Base-by-base conservation (phyloP, 2,797 vertebrate species). In the Sebastes vulpes region DNA sequence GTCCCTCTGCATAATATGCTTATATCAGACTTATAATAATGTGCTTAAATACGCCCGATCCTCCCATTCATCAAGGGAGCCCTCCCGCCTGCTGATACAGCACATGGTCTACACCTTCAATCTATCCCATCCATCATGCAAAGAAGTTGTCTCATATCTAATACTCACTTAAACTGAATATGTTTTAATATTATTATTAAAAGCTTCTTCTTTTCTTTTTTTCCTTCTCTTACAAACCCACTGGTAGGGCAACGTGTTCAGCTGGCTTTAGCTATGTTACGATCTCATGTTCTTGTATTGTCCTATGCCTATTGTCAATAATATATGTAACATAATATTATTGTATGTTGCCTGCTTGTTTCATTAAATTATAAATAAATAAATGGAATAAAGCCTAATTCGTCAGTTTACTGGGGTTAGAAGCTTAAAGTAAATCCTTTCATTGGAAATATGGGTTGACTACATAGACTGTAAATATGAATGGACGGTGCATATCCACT, bases 31-130 rank as follows among this genome's bases (percentile, higher is more conserved):
- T 87, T 77, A 77, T 65, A 83, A 82, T 80, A 70, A 79, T 70
- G 72, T 75, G 75, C 71, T 90, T 82, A 84, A 89, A 89, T 75
- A 63, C 54, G 82, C 18, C 56, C 7, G 10, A 73, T 77, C 72
- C 66, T 66, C 65, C 52, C 69, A 78, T 87, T 91, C 54, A 86
- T 84, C 31, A 77, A 80, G 71, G 70, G 75, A 78, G 71, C 77
- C 70, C 56, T 79, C 20, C 14, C 46, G 58, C 65, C 58, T 65
- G 71, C 54, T 72, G 74, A 68, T 58, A 48, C 25, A 69, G 46
- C 53, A 68, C n/a, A 67, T 38, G 12, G 29, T 46, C 35, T 57
- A 14, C 21, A 48, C 20, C 5, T 60, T 66, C 56, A 59, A 9
- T 75, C 31, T 21, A 10, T 50, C 21, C 42, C 14, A 26, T 57